Base-by-base conservation (phyloP, 2,113 vertebrate species). In the Butorides virescens region DNA sequence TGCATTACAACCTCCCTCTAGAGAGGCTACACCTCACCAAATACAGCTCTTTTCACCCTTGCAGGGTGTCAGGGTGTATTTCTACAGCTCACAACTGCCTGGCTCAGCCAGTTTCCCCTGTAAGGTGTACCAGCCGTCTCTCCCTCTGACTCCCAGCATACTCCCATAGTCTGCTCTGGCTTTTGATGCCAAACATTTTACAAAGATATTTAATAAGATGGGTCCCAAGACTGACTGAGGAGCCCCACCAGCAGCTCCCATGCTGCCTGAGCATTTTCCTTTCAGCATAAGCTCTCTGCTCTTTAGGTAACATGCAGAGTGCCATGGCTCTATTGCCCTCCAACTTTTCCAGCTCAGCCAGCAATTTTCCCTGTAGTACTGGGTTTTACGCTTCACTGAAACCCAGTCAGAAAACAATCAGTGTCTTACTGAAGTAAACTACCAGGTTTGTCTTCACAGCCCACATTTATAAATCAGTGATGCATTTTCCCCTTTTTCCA, bases 261-360 rank as follows among this genome's bases (percentile, higher is more conserved):
- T 2, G 2, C 36, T 68, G 26, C 49, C 61, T 29, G 21, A 77
- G 36, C 11, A 3, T 46, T 37, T 50, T 61, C 17, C 46, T 67
- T 50, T 30, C 47, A 39, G 32, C 47, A 34, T 20, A 55, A 90
- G 23, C 34, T 77, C 5, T 39, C 17, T 56, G 39, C 16, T 72
- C 20, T 81, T 59, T 32, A 16, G 32, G 39, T 19, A 61, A 55
- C 15, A 27, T 0, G 1, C 2, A 0, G 26, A 1, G 2, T 30
- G 36, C 39, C 27, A 7, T 21, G 20, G 16, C 44, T 70, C 6
- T 20, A 22, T 37, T 44, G 36, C n/a, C n/a, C 46, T 59, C 66
- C 32, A 44, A 32, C 34, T 47, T 55, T 37, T 68, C 19, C 82
- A 87, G 49, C 37, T 70, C 63, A 75, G 46, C 18, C 79, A 88